Conservation (phyloP, 2,888 invertebrate species). For the Hypsopygia costalis region DNA sequence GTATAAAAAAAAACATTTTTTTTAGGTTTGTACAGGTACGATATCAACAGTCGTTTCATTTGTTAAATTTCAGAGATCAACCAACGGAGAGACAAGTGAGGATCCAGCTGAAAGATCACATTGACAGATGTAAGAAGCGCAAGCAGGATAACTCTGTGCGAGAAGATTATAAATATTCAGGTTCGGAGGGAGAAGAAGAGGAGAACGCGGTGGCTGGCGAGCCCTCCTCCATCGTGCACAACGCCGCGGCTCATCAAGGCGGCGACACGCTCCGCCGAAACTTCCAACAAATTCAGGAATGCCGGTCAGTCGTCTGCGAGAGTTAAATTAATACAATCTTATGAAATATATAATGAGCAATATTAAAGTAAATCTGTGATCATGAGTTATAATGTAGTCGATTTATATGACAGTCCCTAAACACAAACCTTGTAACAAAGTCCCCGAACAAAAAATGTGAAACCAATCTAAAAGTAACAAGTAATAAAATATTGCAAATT, state of each 20-base stretch:
- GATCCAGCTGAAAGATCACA: conserved; percentile 99
- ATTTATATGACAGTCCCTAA: no score
- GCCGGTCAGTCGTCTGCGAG: conserved; percentile 70
- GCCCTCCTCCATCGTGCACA: conserved; percentile 96
- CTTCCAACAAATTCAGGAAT: conserved; percentile 98
- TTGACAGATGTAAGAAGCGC: conserved; percentile 97
- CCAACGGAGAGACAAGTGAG: conserved; percentile 98
- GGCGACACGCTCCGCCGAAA: conserved; percentile 98
- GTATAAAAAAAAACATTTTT: no score
- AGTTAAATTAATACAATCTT: no score
- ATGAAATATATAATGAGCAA: no score
- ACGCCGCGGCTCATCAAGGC: conserved; percentile 85
- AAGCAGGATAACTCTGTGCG: conserved; percentile 92
- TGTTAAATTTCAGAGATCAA: conserved; percentile 86
- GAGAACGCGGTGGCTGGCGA: conserved; percentile 95
- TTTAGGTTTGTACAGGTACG: no score
- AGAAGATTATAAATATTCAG: conserved; percentile 92
- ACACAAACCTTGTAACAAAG: no score
- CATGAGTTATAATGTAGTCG: no score
- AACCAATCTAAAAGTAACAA: no score
- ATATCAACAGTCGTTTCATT: not conserved
- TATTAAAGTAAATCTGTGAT: no score
- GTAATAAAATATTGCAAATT: no score
- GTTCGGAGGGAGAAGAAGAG: conserved; percentile 98
- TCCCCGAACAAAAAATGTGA: no score